Conservation (phyloP, 2,797 vertebrate species). For the Paedocypris micromegethes region DNA sequence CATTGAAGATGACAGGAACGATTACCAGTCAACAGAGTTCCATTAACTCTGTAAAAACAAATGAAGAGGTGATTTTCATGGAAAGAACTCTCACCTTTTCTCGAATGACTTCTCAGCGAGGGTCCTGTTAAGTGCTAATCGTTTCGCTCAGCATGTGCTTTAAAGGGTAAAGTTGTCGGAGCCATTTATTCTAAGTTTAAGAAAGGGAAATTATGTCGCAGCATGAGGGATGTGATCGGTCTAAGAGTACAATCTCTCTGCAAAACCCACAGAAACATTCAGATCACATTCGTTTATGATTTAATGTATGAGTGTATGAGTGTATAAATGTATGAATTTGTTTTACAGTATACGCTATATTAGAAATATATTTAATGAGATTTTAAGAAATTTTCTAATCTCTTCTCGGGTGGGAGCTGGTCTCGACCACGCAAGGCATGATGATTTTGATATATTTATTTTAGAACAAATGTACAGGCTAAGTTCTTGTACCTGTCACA, state of each 20-base stretch:
- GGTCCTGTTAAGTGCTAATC: slow-evolving; percentile 28
- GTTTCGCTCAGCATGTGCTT: slow-evolving; percentile 23
- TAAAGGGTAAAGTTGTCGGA: slow-evolving; percentile 1
- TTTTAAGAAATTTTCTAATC: too few species aligned
- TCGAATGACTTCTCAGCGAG: slow-evolving; percentile 13
- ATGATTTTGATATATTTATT: too few species aligned
- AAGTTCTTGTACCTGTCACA: too few species aligned
- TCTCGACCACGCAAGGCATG: too few species aligned
- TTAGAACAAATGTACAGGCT: too few species aligned
- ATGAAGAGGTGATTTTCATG: slow-evolving; percentile 34
- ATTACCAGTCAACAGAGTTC: slow-evolving; percentile 37
- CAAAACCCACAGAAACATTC: background rate
- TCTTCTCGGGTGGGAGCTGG: too few species aligned
- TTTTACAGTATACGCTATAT: too few species aligned
- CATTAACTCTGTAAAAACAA: slow-evolving; percentile 17
- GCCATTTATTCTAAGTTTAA: slow-evolving; percentile 32
- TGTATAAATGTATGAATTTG: too few species aligned
- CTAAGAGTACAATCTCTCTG: slow-evolving; percentile 18
- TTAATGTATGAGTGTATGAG: too few species aligned
- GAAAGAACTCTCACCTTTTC: slow-evolving; percentile 14
- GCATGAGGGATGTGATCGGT: slow-evolving; percentile 22
- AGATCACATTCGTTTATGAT: too few species aligned
- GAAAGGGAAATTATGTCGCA: slow-evolving; percentile 29
- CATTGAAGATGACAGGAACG: slow-evolving; percentile 37
- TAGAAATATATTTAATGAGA: too few species aligned